Conservation (phyloP, 2,888 invertebrate species). For the Apodemia duryi region DNA sequence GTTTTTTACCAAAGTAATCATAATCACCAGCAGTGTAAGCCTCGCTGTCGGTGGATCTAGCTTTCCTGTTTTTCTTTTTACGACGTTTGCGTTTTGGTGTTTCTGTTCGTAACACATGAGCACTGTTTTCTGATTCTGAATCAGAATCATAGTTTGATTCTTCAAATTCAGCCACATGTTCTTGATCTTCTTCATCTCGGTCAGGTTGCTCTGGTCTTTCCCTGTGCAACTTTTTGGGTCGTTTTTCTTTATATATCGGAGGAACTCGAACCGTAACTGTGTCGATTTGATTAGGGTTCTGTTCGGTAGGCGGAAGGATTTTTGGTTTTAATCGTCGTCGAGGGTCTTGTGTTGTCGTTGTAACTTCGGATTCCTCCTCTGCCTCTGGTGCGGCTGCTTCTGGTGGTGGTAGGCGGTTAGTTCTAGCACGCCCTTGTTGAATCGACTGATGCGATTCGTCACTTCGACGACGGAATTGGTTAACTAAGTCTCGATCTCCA, state of each 20-base stretch:
- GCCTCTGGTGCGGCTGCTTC: conserved; percentile 39
- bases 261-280: conserved; percentile 73
- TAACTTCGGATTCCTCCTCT: conserved; percentile 55
- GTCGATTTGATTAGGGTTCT: conserved; percentile 70
- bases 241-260: conserved; percentile 66
- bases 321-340: conserved; percentile 56
- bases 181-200: conserved; percentile 40
- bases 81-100: conserved; percentile 49
- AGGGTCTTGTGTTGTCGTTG: conserved; percentile 70
- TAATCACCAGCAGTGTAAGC: conserved; percentile 52
- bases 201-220: conserved; percentile 44
- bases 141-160: conserved; percentile 39
- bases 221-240: conserved; percentile 65
- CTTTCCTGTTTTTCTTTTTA: conserved; percentile 50
- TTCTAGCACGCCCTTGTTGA: conserved; percentile 41
- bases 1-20: conserved; percentile 61
- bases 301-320: conserved; percentile 70
- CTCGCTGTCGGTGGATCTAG: conserved; percentile 44
- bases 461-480: conserved; percentile 39
- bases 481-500: conserved; percentile 55
- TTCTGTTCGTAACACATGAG: conserved; percentile 44
- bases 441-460: conserved; percentile 45
- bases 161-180: conserved; percentile 30
- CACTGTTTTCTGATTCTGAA: conserved; percentile 50
- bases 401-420: conserved; percentile 44